Conservation (phyloP, 2,113 vertebrate genomes). For the Marcusenius ussheri region DNA sequence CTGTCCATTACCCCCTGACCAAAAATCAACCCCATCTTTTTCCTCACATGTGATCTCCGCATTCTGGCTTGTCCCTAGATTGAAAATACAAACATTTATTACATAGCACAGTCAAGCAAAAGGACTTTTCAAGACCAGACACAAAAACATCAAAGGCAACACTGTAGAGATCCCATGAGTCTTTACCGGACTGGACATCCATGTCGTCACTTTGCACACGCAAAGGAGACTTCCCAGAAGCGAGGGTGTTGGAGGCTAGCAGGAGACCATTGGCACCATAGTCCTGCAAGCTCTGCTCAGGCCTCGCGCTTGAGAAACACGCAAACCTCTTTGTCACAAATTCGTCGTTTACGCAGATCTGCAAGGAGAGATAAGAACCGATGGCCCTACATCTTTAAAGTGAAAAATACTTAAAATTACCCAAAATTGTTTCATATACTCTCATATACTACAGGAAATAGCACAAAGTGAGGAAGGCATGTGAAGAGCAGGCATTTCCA, state of each 20-base stretch:
- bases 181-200: not conserved
- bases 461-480: not conserved
- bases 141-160: not conserved
- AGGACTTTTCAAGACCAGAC: not conserved
- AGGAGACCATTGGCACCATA: slow-evolving; percentile 21
- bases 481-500: not conserved
- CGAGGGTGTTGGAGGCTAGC: slow-evolving; percentile 40
- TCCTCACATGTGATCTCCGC: not conserved
- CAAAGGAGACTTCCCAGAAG: slow-evolving; percentile 12
- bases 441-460: not conserved
- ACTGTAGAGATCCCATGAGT: not conserved
- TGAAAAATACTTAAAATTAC: not conserved
- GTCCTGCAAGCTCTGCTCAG: not conserved
- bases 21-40: not conserved
- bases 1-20: not conserved
- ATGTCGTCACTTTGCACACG: slow-evolving; percentile 1
- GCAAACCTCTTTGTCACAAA: slow-evolving; percentile 81
- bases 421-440: not conserved
- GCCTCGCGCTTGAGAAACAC: slow-evolving; percentile 40
- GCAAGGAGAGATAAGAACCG: slow-evolving; percentile 20
- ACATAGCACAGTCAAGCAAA: not conserved
- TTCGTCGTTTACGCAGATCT: slow-evolving; percentile 88
- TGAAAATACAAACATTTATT: not conserved
- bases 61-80: not conserved
- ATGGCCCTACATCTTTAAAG: not conserved